These are phyloP conservation scores for Congeria kusceri DNA, from an alignment of 2,888 invertebrate genomes.

Conservation along the genomic window DNA sequence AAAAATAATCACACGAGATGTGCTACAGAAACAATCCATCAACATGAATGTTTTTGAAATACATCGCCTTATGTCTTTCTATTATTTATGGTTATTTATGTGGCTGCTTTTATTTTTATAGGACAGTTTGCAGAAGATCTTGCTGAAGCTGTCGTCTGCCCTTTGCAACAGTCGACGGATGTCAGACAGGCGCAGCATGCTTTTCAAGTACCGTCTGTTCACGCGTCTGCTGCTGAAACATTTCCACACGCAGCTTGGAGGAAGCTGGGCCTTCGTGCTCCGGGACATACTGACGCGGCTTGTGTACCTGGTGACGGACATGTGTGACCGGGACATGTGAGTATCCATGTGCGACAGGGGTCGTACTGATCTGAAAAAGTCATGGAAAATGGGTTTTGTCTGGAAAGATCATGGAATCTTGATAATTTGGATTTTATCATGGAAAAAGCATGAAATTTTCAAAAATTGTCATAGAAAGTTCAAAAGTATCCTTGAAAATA, in stretches of 20 bases:
- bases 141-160: slow-evolving; percentile 72
- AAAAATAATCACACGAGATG: too few species aligned
- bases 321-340: slow-evolving; percentile 27
- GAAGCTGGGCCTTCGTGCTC: slow-evolving; percentile 78
- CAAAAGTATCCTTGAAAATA: too few species aligned
- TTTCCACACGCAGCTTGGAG: slow-evolving; percentile 76
- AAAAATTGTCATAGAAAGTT: too few species aligned
- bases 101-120: slow-evolving; percentile 39
- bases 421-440: too few species aligned
- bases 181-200: slow-evolving; percentile 76
- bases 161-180: slow-evolving; percentile 69
- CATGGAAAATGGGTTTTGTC: too few species aligned
- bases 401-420: too few species aligned
- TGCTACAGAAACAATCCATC: too few species aligned
- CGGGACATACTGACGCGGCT: slow-evolving; percentile 79
- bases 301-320: slow-evolving; percentile 70
- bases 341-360: slow-evolving; percentile 7
- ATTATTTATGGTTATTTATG: too few species aligned
- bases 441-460: too few species aligned
- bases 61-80: too few species aligned
- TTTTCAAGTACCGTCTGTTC: slow-evolving; percentile 79
- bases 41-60: too few species aligned
- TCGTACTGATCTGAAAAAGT: too few species aligned
- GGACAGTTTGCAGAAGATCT: slow-evolving; percentile 82
- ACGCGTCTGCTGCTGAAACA: slow-evolving; percentile 78